Percentiles rank a stretch among this genome's conserved stretches.
Evolutionary conservation across 2,888 invertebrate species (phyloP).

Genomic region (Mythimna albipuncta): DNA sequence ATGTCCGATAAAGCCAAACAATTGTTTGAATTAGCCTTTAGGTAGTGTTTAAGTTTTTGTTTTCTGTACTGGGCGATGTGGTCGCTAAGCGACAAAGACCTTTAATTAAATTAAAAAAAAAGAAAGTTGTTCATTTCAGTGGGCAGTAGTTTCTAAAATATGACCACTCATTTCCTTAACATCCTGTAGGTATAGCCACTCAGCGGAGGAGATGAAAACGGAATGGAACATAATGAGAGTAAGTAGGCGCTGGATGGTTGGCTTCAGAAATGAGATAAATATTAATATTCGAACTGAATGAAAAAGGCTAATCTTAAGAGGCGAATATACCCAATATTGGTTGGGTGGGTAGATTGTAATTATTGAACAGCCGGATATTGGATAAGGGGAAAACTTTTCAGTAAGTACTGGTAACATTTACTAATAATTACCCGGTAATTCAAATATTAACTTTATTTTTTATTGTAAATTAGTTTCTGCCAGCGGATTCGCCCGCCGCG

Average conservation of each 20-base stretch:
- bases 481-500: no score
- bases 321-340: constrained; percentile 15
- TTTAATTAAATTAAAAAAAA: no score
- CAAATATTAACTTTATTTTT: background rate
- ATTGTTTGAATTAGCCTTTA: no score
- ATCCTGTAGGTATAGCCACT: constrained; percentile 10
- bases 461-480: no score
- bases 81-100: no score
- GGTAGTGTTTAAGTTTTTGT: no score
- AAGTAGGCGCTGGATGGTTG: background rate
- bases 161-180: background rate
- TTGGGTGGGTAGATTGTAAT: constrained; percentile 11
- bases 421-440: background rate
- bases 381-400: background rate
- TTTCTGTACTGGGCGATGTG: no score
- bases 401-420: background rate
- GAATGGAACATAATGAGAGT: constrained; percentile 39
- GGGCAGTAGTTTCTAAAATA: no score
- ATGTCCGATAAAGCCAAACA: no score
- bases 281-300: background rate
- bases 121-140: no score
- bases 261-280: constrained; percentile 25
- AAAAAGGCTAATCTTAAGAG: background rate
- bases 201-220: constrained; percentile 28
- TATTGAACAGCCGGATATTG: background rate